Evolutionary conservation across 2,797 vertebrate genomes (phyloP).

Genomic region (Chromis chromis): DNA sequence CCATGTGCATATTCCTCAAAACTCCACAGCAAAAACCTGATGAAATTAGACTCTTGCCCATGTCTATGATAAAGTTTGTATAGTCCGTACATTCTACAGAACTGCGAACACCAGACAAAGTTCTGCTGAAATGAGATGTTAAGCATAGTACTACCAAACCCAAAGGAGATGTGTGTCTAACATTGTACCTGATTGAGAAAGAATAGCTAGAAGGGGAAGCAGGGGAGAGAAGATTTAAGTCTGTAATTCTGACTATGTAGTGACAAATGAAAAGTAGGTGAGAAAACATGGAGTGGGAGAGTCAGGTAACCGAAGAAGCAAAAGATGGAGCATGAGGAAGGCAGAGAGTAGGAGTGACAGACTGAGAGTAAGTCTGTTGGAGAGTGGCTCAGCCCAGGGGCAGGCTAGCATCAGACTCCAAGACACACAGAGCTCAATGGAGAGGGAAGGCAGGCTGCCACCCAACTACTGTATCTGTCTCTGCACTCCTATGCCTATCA

Average conservation of each 20-base stretch:
- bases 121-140: no score
- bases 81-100: no score
- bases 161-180: constrained; percentile 9
- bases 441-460: constrained; percentile 32
- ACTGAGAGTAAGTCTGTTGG: constrained; percentile 26
- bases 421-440: constrained; percentile 43
- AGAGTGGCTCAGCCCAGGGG: constrained; percentile 42
- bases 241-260: constrained; percentile 16
- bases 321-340: background rate
- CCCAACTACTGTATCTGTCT: constrained; percentile 49
- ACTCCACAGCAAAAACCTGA: no score
- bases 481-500: constrained; percentile 48
- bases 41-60: no score
- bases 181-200: constrained; percentile 22
- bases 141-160: no score
- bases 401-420: constrained; percentile 46
- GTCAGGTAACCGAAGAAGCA: background rate
- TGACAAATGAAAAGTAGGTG: constrained; percentile 27
- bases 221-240: constrained; percentile 24
- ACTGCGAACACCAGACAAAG: no score
- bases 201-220: background rate
- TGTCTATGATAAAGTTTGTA: no score
- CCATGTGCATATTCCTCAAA: no score
- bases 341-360: constrained; percentile 28
- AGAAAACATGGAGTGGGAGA: constrained; percentile 39